Percentiles rank a stretch among this genome's conserved stretches.
Evolutionary conservation across 2,113 vertebrate species (phyloP).

Genomic region (Coturnix japonica): DNA sequence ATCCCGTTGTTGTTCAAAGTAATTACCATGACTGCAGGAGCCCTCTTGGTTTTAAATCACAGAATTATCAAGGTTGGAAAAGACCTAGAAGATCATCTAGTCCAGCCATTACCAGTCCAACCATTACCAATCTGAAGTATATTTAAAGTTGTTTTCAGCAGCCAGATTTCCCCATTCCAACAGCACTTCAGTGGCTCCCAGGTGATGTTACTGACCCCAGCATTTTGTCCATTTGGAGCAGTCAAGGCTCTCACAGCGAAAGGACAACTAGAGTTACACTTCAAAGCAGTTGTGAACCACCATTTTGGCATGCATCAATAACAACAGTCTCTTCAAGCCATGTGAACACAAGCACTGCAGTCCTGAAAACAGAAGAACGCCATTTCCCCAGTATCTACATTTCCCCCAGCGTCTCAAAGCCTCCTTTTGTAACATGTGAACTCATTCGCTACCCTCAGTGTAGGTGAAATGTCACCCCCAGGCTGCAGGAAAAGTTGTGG

Average conservation of each 20-base stretch:
- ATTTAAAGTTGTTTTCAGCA: not conserved
- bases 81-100: too few relatives aligned
- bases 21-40: not conserved
- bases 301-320: slow-evolving; percentile 17
- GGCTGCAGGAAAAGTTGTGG: not conserved
- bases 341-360: slow-evolving; percentile 50
- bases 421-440: not conserved
- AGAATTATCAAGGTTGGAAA: too few relatives aligned
- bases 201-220: not conserved
- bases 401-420: not conserved
- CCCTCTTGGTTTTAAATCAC: not conserved
- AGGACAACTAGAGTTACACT: not conserved
- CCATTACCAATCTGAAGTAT: fast-evolving
- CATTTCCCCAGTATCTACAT: not conserved
- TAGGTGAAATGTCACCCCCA: not conserved
- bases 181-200: fast-evolving
- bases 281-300: slow-evolving; percentile 68
- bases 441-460: fast-evolving
- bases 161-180: not conserved
- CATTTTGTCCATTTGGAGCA: not conserved
- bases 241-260: not conserved
- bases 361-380: not conserved
- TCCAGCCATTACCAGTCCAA: too few relatives aligned
- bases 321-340: not conserved
- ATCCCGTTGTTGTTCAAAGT: not conserved